Evolutionary conservation across 2,113 vertebrate genomes (phyloP).

Genomic region (Hippocampus zosterae): DNA sequence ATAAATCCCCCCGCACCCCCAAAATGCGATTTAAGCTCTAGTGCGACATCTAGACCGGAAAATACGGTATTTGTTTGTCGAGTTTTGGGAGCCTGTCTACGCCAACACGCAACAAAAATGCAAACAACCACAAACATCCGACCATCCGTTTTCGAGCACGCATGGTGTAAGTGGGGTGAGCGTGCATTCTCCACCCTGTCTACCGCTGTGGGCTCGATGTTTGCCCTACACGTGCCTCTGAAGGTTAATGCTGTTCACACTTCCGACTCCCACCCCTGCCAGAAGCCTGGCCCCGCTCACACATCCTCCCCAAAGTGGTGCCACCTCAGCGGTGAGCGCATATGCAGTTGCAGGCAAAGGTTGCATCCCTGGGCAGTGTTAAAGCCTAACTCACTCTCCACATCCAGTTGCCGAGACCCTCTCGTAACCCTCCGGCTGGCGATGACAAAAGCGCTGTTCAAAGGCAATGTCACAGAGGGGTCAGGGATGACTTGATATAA

Average conservation of each 20-base stretch:
- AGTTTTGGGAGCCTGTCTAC: background rate
- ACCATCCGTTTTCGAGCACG: background rate
- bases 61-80: too few relatives aligned
- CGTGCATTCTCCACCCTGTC: conserved; percentile 15
- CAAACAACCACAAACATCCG: background rate
- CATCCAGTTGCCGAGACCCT: conserved; percentile 52
- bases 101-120: background rate
- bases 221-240: conserved; percentile 50
- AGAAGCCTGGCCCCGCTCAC: conserved; percentile 34
- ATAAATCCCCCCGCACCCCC: too few relatives aligned
- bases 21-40: too few relatives aligned
- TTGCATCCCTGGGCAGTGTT: conserved; percentile 62
- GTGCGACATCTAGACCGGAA: too few relatives aligned
- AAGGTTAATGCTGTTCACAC: conserved; percentile 69
- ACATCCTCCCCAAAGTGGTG: conserved; percentile 45
- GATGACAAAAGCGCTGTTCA: conserved; percentile 60
- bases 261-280: conserved; percentile 56
- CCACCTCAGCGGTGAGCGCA: conserved; percentile 40
- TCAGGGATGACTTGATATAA: conserved; percentile 74
- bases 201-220: conserved; percentile 47
- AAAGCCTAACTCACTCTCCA: conserved; percentile 59
- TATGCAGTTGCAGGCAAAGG: conserved; percentile 55
- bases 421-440: conserved; percentile 61
- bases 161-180: background rate
- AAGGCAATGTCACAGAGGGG: conserved; percentile 63